Percentiles rank a stretch among this genome's conserved stretches.
Conservation (phyloP, 2,797 vertebrate genomes). For the Phataginus tetradactyla region DNA sequence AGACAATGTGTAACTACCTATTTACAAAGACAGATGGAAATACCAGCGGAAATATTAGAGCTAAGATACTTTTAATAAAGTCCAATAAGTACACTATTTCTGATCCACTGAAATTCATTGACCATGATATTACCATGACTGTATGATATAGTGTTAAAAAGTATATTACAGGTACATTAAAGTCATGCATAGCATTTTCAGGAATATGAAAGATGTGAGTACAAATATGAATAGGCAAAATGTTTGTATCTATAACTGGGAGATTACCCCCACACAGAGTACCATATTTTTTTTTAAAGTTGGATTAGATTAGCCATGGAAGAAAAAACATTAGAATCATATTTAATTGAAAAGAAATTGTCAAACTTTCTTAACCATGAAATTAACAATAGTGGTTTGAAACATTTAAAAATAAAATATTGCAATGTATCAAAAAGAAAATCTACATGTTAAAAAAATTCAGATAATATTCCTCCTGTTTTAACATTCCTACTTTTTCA, state of each 20-base stretch:
- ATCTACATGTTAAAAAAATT: not conserved
- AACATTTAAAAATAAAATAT: conserved; percentile 24
- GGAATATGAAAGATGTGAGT: conserved; percentile 48
- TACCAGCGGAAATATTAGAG: conserved; percentile 77
- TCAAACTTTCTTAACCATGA: not conserved
- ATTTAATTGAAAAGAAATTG: conserved; percentile 17
- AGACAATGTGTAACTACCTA: conserved; percentile 52
- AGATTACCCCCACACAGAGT: not conserved
- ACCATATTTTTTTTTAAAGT: not conserved
- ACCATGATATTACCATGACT: conserved; percentile 77
- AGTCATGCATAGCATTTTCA: conserved; percentile 70
- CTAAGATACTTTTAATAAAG: conserved; percentile 76
- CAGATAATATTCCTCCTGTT: not conserved
- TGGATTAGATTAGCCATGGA: not conserved
- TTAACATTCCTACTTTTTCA: not conserved
- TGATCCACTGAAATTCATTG: conserved; percentile 72
- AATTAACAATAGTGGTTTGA: not conserved
- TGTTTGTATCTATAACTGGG: not conserved
- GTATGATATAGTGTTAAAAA: conserved; percentile 73
- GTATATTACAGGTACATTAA: conserved; percentile 63
- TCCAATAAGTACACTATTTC: conserved; percentile 77
- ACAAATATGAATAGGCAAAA: not conserved
- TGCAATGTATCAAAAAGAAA: not conserved
- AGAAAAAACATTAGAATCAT: not conserved
- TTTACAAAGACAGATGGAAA: conserved; percentile 80